A percentile compares a stretch with the other conserved stretches of the same genome.
phyloP scores from a whole-genome alignment of 1,140 invertebrate species.

The Drosophila asahinai region DNA sequence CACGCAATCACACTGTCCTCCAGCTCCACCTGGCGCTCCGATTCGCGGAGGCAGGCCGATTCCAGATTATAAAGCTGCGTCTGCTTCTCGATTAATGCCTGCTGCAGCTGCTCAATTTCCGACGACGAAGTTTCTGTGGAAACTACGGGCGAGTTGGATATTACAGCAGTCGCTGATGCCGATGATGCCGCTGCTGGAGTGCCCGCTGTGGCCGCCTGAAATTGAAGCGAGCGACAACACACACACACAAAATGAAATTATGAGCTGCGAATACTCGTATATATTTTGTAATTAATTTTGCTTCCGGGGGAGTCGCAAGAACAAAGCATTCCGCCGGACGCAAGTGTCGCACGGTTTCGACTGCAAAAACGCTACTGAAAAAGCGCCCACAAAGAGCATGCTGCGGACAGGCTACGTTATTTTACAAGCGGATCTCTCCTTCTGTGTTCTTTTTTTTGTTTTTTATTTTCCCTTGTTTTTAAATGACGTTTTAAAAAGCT shows the following conservation, averaged over 20 bases:
- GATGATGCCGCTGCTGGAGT: slow-evolving; percentile 18
- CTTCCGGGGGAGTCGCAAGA: slow-evolving; percentile 45
- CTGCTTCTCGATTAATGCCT: slow-evolving; percentile 92
- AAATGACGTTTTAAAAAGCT: slow-evolving; percentile 59
- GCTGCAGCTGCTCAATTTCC: slow-evolving; percentile 94
- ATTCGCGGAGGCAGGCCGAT: slow-evolving; percentile 92
- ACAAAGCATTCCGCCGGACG: slow-evolving; percentile 67
- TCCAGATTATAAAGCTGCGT: slow-evolving; percentile 94
- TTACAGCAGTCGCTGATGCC: slow-evolving; percentile 4
- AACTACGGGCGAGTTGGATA: slow-evolving; percentile 27
- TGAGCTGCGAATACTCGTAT: slow-evolving; percentile 44
- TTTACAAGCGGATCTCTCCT: slow-evolving; percentile 41
- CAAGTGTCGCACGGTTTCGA: slow-evolving; percentile 68
- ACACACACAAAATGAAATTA: slow-evolving; percentile 46
- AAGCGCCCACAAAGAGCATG: slow-evolving; percentile 21
- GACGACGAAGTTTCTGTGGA: background rate
- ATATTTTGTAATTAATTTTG: slow-evolving; percentile 77
- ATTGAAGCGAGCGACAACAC: slow-evolving; percentile 36
- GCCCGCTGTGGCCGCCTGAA: slow-evolving; percentile 65
- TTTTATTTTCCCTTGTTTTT: slow-evolving; percentile 33
- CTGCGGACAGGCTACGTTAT: slow-evolving; percentile 43
- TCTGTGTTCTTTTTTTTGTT: background rate
- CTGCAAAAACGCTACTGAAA: slow-evolving; percentile 64
- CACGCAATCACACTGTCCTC: slow-evolving; percentile 94
- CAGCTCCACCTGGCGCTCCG: slow-evolving; percentile 91